Evolutionary conservation across 2,797 vertebrate species (phyloP).

Genomic region (Emydoidea blandingii): DNA sequence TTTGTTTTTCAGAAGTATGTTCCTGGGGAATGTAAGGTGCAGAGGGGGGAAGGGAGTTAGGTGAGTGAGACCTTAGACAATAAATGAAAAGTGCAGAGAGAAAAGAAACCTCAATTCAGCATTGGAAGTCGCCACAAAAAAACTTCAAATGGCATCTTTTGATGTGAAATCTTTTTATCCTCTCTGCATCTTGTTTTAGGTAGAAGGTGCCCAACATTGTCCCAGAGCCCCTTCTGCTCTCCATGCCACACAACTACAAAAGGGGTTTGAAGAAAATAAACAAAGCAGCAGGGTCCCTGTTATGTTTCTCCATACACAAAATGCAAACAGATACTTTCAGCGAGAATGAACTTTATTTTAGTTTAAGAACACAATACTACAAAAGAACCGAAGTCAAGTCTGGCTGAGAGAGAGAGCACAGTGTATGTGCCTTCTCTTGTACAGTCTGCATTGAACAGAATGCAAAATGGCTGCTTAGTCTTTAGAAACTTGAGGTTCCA

Average conservation of each 20-base stretch:
- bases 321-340: conserved; percentile 37
- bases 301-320: conserved; percentile 13
- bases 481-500: not conserved
- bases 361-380: conserved; percentile 14
- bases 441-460: not conserved
- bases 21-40: conserved; percentile 45
- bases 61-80: conserved; percentile 67
- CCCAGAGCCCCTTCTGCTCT: conserved; percentile 48
- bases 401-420: not conserved
- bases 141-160: conserved; percentile 77
- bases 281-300: conserved; percentile 17
- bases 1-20: conserved; percentile 63
- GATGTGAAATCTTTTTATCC: conserved; percentile 73
- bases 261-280: conserved; percentile 56
- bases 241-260: conserved; percentile 38
- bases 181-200: conserved; percentile 60
- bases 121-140: conserved; percentile 61
- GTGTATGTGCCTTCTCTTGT: not conserved
- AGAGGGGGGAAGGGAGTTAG: conserved; percentile 44
- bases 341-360: conserved; percentile 29
- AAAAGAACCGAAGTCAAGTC: not conserved
- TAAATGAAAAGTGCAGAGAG: conserved; percentile 53
- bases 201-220: conserved; percentile 48
- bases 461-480: not conserved
- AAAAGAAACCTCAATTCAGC: conserved; percentile 65